Base-by-base conservation (phyloP, 2,888 invertebrate species). In the Mythimna vitellina region DNA sequence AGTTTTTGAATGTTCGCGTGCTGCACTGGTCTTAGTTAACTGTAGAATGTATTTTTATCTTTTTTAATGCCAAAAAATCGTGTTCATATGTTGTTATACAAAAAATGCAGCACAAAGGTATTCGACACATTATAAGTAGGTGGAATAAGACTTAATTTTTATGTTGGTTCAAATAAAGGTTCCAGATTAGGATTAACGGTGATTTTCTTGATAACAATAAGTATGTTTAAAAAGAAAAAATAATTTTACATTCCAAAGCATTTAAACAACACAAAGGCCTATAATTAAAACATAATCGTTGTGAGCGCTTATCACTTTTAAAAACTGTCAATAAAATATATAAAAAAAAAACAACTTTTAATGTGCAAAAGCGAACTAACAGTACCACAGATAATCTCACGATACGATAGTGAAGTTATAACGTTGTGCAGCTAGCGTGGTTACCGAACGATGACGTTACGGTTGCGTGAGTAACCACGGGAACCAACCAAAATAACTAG, bases 401-500 rank as follows among this genome's bases (percentile, higher is more conserved):
- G 82, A 84, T 86, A 81, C 75, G 84, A 84, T 86, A 81, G 86
- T 86, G 83, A 84, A 86, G 86, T 86, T 86, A 79, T 86, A 86
- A 78, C 84, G 86, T 86, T 93, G 93, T 93, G 92, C 93, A 93
- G 86, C 86, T 84, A 92, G 87, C 94, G 95, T 95, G 94, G 92
- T 93, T 92, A 95, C 93, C 93, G 93, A 92, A 94, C 93, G 90
- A 88, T 94, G 95, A 96, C 94, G 95, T 94, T 93, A 96, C 89
- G 95, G 85, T 92, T 86, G 91, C 92, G 89, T 94, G 93, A 84
- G 87, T 83, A 87, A 86, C 87, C 80, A 85, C 80, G 82, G 70
- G 78, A 80, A 85, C 58, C 80, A 74, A 81, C 90, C 86, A 90
- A 80, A 79, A 70, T 76, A 85, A 65, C 54, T 70, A 76, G 90